A percentile compares a stretch with the other conserved stretches of the same genome.
Evolutionary conservation across 2,113 vertebrate species (phyloP).

Genomic region (Anolis carolinensis): DNA sequence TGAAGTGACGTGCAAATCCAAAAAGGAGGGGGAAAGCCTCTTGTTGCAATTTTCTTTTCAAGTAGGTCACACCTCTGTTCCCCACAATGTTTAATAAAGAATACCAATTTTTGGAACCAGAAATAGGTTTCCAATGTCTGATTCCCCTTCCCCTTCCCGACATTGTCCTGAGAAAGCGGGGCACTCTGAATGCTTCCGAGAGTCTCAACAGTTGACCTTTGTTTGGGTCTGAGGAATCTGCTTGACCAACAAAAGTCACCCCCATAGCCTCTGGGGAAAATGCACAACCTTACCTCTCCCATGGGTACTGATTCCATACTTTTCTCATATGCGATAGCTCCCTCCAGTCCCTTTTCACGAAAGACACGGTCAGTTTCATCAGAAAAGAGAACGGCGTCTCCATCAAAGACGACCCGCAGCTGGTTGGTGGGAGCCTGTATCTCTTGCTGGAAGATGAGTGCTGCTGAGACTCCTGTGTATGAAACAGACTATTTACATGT

Average conservation of each 20-base stretch:
- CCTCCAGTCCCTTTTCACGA: conserved; percentile 66
- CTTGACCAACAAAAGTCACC: neutral
- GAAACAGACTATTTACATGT: conserved; percentile 1
- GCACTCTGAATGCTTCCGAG: neutral
- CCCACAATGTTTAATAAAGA: no score
- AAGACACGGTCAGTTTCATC: conserved; percentile 60
- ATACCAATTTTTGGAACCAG: no score
- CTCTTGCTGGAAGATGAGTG: conserved; percentile 66
- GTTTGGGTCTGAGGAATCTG: neutral
- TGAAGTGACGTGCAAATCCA: no score
- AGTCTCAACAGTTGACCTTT: neutral
- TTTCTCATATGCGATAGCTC: conserved; percentile 56
- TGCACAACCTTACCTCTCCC: conserved; percentile 56
- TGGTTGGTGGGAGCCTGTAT: conserved; percentile 52
- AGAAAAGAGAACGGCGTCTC: conserved; percentile 71
- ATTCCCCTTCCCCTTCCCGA: no score
- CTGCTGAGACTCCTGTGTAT: conserved; percentile 72
- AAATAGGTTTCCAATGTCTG: no score
- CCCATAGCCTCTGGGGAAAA: no score
- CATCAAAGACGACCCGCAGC: conserved; percentile 66
- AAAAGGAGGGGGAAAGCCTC: neutral
- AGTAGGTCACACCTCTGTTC: neutral
- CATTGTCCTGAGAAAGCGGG: no score
- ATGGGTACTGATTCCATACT: conserved; percentile 62
- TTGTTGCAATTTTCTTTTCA: neutral